phyloP scores from a whole-genome alignment of 2,888 invertebrate species.

The Xestobium rufovillosum region DNA sequence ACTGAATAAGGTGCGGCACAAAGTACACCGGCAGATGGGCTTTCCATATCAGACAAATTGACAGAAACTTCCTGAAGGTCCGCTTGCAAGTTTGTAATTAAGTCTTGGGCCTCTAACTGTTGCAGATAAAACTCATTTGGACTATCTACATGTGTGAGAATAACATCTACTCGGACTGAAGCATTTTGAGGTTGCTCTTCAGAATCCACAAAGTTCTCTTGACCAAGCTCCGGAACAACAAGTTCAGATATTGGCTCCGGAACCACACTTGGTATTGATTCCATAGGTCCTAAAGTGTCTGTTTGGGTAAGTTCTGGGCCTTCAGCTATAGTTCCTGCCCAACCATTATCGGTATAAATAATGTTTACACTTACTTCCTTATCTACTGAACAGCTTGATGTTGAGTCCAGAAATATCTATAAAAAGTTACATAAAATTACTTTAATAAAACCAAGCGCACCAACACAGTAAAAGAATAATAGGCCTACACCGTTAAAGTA shows the following conservation, averaged over 20 bases:
- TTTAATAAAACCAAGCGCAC: no score
- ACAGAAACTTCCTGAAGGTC: conserved; percentile 51
- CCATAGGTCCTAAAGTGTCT: conserved; percentile 10
- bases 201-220: conserved; percentile 13
- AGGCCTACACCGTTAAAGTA: no score
- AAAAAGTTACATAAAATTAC: no score
- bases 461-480: no score
- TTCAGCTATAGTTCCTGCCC: conserved; percentile 43
- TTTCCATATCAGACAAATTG: conserved; percentile 48
- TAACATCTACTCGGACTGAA: conserved; percentile 46
- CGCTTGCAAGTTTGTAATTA: conserved; percentile 54
- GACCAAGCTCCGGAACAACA: conserved; percentile 1
- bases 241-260: conserved; percentile 11
- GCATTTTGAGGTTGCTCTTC: conserved; percentile 2
- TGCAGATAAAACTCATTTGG: conserved; percentile 73
- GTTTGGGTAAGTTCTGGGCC: no score
- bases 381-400: conserved; percentile 44
- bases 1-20: conserved; percentile 75
- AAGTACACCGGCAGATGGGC: conserved; percentile 52
- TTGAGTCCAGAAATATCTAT: conserved; percentile 5
- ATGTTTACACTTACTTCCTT: conserved; percentile 50
- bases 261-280: conserved; percentile 12
- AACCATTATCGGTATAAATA: conserved; percentile 47
- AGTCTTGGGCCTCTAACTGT: conserved; percentile 49
- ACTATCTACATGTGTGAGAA: conserved; percentile 64